Base-by-base conservation (phyloP, 1,140 invertebrate species). In the Eumaeus atala region DNA sequence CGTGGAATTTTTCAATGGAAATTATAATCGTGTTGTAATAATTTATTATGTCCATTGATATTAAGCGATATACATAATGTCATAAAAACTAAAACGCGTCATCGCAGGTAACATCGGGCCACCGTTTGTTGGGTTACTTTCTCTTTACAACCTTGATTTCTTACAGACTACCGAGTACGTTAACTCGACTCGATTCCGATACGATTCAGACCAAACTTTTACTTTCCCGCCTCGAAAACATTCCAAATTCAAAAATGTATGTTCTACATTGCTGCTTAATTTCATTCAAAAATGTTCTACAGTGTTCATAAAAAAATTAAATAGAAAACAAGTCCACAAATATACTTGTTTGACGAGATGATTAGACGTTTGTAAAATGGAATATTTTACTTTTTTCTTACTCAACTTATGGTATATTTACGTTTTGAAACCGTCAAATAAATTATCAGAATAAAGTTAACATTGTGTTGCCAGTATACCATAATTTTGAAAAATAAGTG, bases 1-100 rank as follows among this genome's bases (percentile, higher is more conserved):
- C n/a, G 17, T 44, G 40, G 40, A 44, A 44, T 44, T 16, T 44
- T 44, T 44, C 7, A 44, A 18, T 40, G 9, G 38, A 48, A 50
- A 38, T 42, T 7, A 55, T 10, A 16, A 42, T 50, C 9, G 17
- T 44, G 40, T 16, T 14, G 40, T 17, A 44, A 16, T 9, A 40
- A 40, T 40, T 40, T 14, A 44, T 44, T 17, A 44, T 28, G 21
- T 28, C 17, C 40, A 17, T 44, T 17, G 35, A 16, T 9, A 9
- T 44, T 44, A 9, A 14, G 40, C 21, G 21, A 28, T 28, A 28
- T 44, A 16, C 40, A 16, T 44, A 16, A 44, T 14, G 40, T 44
- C 9, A 44, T 16, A 44, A 44, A 44, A 44, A 44, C 14, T 44
- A 44, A 44, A 18, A 28, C 21, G 21, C 14, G 40, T 44, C 40